Conservation (phyloP, 2,113 vertebrate genomes). For the Sporophila hypoxantha region DNA sequence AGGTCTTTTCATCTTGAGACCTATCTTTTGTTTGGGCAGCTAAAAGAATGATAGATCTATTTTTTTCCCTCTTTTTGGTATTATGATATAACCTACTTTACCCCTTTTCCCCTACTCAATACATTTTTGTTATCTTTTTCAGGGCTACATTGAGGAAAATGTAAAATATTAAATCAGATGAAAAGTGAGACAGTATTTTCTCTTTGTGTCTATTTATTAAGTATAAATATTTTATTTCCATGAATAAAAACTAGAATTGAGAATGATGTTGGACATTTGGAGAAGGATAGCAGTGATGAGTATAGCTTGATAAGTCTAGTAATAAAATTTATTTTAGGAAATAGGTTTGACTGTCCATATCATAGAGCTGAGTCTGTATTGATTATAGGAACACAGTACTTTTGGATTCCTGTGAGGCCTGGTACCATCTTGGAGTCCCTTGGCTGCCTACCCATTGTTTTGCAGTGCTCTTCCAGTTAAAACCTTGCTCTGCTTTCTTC, state of each 20-base stretch:
- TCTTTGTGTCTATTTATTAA: not conserved
- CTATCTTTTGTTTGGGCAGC: not conserved
- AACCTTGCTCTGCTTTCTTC: not conserved
- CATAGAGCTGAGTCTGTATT: not conserved
- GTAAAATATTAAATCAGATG: not conserved
- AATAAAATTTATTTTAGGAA: not conserved
- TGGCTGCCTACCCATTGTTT: not conserved
- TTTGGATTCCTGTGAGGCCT: rapidly evolving
- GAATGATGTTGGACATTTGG: not conserved
- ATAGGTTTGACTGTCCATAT: not conserved
- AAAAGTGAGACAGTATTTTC: not conserved
- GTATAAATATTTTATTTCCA: not conserved
- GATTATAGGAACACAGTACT: not conserved
- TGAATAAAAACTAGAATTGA: not conserved
- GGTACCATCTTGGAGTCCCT: not conserved
- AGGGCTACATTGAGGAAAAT: not conserved
- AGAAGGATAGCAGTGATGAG: not conserved
- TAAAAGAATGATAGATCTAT: not conserved
- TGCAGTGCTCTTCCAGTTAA: not conserved
- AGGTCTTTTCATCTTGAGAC: not conserved
- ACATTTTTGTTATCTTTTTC: not conserved
- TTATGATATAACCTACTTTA: not conserved
- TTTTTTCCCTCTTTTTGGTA: not conserved
- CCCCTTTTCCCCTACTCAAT: not conserved
- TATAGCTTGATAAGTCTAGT: not conserved